Evolutionary conservation across 2,888 invertebrate species (phyloP).

Genomic region (Galerucella calmariensis): DNA sequence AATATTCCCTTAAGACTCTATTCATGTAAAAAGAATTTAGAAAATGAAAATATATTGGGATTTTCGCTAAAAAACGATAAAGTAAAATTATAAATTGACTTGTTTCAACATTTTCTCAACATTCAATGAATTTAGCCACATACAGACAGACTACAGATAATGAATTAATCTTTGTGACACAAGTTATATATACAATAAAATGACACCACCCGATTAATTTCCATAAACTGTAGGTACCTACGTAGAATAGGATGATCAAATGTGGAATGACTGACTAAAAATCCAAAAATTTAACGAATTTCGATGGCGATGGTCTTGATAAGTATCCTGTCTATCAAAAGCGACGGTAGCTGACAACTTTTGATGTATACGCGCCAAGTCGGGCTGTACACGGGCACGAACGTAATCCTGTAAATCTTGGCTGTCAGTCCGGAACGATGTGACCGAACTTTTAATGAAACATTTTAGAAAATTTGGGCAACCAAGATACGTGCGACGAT

Average conservation of each 20-base stretch:
- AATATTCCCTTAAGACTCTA: too few species aligned
- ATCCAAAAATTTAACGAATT: slow-evolving; percentile 43
- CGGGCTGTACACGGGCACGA: slow-evolving; percentile 55
- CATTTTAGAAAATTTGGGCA: slow-evolving; percentile 47
- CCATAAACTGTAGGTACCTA: not conserved
- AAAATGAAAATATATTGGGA: too few species aligned
- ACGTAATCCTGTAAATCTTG: slow-evolving; percentile 55
- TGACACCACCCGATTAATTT: not conserved
- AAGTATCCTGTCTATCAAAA: slow-evolving; percentile 51
- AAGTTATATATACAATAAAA: not conserved
- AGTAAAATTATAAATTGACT: too few species aligned
- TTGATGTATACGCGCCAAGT: slow-evolving; percentile 55
- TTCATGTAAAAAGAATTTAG: too few species aligned
- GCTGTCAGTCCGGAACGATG: slow-evolving; percentile 53
- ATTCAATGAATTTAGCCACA: too few species aligned
- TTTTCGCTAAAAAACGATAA: too few species aligned
- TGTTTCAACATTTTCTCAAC: too few species aligned
- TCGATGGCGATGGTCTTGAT: slow-evolving; percentile 39
- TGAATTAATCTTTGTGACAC: not conserved
- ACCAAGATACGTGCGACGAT: slow-evolving; percentile 43
- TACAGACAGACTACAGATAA: not conserved
- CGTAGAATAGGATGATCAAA: not conserved
- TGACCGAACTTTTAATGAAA: slow-evolving; percentile 50
- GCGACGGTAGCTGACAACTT: slow-evolving; percentile 55
- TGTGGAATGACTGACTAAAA: slow-evolving; percentile 12